Conservation (phyloP, 2,113 vertebrate species). For the Pituophis catenifer region DNA sequence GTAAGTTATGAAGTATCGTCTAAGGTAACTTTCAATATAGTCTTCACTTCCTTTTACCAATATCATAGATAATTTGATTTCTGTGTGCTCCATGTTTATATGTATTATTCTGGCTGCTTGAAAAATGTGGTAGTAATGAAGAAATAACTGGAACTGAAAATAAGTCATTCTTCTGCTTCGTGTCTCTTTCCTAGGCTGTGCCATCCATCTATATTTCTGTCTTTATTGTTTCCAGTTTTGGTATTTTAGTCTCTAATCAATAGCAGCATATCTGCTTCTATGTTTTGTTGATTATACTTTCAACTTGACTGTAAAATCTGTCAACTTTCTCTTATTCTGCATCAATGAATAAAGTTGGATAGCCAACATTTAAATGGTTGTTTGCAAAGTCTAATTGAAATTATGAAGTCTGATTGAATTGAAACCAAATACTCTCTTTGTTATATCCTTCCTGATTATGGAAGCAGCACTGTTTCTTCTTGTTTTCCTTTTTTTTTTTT, state of each 20-base stretch:
- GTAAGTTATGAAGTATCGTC: background rate
- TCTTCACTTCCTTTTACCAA: background rate
- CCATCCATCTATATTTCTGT: background rate
- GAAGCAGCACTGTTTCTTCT: background rate
- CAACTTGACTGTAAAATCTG: background rate
- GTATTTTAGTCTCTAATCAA: background rate
- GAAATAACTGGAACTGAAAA: background rate
- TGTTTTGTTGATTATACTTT: background rate
- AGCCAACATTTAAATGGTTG: background rate
- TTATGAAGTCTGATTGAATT: background rate
- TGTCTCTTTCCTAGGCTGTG: background rate
- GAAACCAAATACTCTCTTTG: background rate
- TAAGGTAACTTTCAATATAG: background rate
- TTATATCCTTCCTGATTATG: background rate
- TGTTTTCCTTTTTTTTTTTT: background rate
- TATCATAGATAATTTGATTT: background rate
- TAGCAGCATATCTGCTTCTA: background rate
- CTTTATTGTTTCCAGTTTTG: background rate
- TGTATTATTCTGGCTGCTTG: background rate
- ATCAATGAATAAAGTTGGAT: background rate
- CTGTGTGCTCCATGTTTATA: background rate
- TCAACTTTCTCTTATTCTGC: background rate
- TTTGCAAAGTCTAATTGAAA: background rate
- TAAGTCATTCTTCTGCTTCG: background rate
- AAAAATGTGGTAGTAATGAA: background rate